Base-by-base conservation (phyloP, 2,888 invertebrate genomes). In the Drosophila emarginata region DNA sequence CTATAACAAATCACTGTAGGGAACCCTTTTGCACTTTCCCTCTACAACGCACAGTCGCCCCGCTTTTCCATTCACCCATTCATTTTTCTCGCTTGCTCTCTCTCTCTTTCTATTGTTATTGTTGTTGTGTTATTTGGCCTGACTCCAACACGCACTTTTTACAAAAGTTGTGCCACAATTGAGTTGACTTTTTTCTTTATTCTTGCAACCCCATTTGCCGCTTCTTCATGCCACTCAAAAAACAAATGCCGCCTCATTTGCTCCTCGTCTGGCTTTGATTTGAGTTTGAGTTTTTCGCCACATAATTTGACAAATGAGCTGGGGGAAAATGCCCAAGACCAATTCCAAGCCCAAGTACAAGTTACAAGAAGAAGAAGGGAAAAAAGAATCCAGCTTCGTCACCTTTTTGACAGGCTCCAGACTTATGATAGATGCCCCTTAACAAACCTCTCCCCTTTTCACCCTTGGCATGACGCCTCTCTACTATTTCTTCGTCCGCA, bases 261-360 rank as follows among this genome's bases (percentile, higher is more conserved):
- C 81, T 81, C 79, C 85, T 74, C 65, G 72, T 57, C 71, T 71
- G 71, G 65, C 71, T 66, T 76, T 84, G 87, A 80, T 87, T 86
- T 84, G 70, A 67, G 69, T 66, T 32, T 50, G 45, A 61, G 57
- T 54, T 36, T 64, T 23, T 36, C 12, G 26, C 54, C 39, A 71
- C 78, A 80, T 80, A 83, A 80, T 83, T 78, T 82, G 87, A 87
- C 82, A 82, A 82, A 82, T 81, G 87, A 77, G 70, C 39, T 63
- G 69, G 11, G 14, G 59, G 64, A 15, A 37, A 36, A 36, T 56
- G 54, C 36, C n/a, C 15, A 21, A 32, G 40, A 56, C 53, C 57
- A 78, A 9, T 36, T 18, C n/a, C 32, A 32, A 9, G 32, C 11
- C 32, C 63, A 51, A 51, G 12, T 23, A 51, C 21, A 51, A n/a